Percentiles rank a stretch among this genome's conserved stretches.
Conservation (phyloP, 2,888 invertebrate species). For the Heliconius aoede region DNA sequence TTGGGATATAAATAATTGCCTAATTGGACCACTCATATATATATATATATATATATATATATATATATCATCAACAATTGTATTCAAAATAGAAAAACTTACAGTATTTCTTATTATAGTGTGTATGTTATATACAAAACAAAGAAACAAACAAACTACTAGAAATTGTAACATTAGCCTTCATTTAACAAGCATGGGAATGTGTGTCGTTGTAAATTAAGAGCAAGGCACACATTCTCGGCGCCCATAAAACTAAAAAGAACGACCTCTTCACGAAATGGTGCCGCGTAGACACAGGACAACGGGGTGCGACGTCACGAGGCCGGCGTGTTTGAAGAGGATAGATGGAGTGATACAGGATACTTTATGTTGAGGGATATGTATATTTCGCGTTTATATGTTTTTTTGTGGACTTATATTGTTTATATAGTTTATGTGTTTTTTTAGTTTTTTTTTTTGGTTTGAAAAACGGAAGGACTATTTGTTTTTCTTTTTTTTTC, state of each 20-base stretch:
- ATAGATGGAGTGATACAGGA: conserved; percentile 33
- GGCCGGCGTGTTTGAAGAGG: conserved; percentile 34
- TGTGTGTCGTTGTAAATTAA: conserved; percentile 25
- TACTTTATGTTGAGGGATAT: conserved; percentile 19
- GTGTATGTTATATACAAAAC: no score
- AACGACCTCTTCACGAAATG: conserved; percentile 46
- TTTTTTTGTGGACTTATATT: background rate
- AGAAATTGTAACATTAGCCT: conserved; percentile 10
- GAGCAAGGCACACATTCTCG: conserved; percentile 21
- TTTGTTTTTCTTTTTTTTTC: no score
- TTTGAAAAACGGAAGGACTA: no score
- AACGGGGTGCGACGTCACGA: conserved; percentile 30
- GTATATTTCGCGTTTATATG: background rate
- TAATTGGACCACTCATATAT: background rate
- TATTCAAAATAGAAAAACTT: background rate
- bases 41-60: background rate
- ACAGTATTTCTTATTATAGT: no score
- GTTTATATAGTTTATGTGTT: background rate
- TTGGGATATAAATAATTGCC: background rate
- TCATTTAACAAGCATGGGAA: conserved; percentile 8
- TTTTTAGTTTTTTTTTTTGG: no score
- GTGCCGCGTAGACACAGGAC: conserved; percentile 53
- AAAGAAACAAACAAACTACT: background rate
- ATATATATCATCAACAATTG: background rate
- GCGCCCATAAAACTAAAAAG: conserved; percentile 36